Evolutionary conservation across 1,140 invertebrate genomes (phyloP).

Genomic region (Pemphigus obesinymphae): DNA sequence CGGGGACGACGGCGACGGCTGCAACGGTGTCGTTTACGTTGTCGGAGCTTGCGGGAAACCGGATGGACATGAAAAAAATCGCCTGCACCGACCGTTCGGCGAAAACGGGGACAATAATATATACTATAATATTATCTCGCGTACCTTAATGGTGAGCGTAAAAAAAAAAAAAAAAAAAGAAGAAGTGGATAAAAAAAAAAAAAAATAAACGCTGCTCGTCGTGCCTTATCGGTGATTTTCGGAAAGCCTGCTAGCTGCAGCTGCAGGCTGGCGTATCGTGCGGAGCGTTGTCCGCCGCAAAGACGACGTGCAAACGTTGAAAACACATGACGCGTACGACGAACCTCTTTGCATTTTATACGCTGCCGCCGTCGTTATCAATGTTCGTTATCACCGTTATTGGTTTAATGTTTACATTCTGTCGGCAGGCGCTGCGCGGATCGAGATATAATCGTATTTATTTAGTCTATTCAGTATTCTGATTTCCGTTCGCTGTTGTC

Average conservation of each 20-base stretch:
- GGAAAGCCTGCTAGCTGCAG: neutral
- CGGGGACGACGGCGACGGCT: neutral
- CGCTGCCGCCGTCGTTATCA: neutral
- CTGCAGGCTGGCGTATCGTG: neutral
- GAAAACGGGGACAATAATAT: neutral
- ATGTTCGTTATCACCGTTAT: neutral
- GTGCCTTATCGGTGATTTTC: constrained; percentile 30
- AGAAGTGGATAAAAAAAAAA: neutral
- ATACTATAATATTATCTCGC: neutral
- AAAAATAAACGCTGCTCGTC: neutral
- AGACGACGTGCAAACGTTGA: neutral
- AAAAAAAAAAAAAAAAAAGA: constrained; percentile 5
- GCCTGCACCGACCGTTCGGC: neutral
- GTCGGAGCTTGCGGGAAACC: neutral
- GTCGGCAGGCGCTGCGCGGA: neutral
- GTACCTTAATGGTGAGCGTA: neutral
- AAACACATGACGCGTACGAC: neutral
- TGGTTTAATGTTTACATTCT: neutral
- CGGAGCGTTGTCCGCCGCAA: neutral
- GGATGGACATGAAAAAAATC: neutral
- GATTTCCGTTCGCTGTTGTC: neutral
- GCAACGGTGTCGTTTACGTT: neutral
- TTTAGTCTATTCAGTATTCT: too few relatives aligned
- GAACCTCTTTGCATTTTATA: constrained; percentile 26
- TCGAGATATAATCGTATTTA: too few relatives aligned